phyloP scores from a whole-genome alignment of 2,113 vertebrate genomes.

The Zosterops pallidus region DNA sequence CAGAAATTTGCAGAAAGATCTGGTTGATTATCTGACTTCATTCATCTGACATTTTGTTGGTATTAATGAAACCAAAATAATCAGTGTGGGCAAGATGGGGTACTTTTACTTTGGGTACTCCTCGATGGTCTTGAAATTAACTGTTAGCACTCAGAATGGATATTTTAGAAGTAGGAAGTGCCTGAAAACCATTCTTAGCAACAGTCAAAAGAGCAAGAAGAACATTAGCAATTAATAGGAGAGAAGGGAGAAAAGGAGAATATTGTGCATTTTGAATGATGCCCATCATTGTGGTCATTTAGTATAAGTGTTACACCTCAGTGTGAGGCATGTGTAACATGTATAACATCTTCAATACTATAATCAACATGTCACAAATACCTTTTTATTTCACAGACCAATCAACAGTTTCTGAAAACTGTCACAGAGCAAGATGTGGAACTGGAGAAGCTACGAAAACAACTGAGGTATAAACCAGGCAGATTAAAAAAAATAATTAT shows the following conservation, averaged over 20 bases:
- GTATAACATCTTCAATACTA: not conserved
- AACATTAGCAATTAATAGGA: not conserved
- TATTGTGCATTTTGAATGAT: not conserved
- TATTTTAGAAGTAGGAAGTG: not conserved
- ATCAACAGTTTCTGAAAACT: slow-evolving; percentile 86
- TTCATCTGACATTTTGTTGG: not conserved
- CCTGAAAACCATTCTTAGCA: not conserved
- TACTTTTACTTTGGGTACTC: not conserved
- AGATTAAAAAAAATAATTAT: not conserved
- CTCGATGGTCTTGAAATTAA: not conserved
- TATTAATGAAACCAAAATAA: not conserved
- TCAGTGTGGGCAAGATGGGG: not conserved
- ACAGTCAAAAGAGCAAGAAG: not conserved
- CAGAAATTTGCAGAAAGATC: not conserved
- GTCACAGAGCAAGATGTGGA: slow-evolving; percentile 84
- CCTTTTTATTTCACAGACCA: slow-evolving; percentile 76
- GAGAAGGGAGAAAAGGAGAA: not conserved
- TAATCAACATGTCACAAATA: not conserved
- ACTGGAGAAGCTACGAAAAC: slow-evolving; percentile 80
- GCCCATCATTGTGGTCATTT: not conserved
- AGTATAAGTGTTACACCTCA: not conserved
- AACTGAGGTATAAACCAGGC: slow-evolving; percentile 83
- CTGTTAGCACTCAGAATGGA: not conserved
- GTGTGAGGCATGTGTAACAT: not conserved
- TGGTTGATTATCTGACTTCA: not conserved